Evolutionary conservation across 1,140 invertebrate genomes (phyloP).

Genomic region (Heliconius hewitsoni): DNA sequence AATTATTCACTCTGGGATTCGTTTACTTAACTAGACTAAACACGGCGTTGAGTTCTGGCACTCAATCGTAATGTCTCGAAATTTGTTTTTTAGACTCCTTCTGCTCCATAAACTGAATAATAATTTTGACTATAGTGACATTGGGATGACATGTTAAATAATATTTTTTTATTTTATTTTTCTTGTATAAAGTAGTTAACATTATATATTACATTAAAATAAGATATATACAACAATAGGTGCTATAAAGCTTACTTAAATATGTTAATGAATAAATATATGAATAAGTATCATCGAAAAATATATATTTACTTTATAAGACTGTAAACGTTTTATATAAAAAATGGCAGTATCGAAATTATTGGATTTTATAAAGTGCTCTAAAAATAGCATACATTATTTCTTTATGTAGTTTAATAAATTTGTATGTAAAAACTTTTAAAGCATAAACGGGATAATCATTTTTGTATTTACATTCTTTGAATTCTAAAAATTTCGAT

Average conservation of each 20-base stretch:
- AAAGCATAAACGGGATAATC: too few relatives aligned
- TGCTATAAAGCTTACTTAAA: constrained; percentile 77
- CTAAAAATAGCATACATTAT: background rate
- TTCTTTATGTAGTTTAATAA: background rate
- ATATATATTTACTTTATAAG: constrained; percentile 38
- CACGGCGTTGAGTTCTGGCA: too few relatives aligned
- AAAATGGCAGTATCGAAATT: constrained; percentile 20
- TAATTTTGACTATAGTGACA: background rate
- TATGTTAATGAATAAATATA: constrained; percentile 37
- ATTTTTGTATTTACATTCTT: too few relatives aligned
- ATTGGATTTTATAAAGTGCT: background rate
- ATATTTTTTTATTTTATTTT: constrained; percentile 3
- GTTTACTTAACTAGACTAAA: too few relatives aligned
- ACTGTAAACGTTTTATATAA: constrained; percentile 29
- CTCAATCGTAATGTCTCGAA: too few relatives aligned
- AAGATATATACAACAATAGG: constrained; percentile 55
- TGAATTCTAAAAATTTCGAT: background rate
- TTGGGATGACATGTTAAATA: background rate
- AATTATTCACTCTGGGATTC: too few relatives aligned
- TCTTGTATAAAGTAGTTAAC: constrained; percentile 7
- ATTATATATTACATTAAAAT: constrained; percentile 24
- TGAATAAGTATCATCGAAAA: constrained; percentile 44
- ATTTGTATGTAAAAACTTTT: background rate
- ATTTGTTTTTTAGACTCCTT: too few relatives aligned
- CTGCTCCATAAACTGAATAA: background rate